Conservation (phyloP, 2,888 invertebrate genomes). For the Drosophila phalerata region DNA sequence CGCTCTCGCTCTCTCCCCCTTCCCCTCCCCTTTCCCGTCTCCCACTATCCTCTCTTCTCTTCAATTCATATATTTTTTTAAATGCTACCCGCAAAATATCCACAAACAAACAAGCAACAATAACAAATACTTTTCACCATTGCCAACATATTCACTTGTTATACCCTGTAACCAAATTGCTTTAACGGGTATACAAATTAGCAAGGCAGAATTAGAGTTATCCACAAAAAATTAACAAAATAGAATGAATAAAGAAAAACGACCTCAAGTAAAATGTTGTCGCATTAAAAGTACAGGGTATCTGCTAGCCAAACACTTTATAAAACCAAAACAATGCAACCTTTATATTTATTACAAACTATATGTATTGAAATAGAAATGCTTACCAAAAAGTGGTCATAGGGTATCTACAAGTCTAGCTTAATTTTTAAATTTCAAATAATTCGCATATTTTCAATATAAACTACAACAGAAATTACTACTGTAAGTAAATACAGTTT, state of each 20-base stretch:
- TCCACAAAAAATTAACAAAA: background rate
- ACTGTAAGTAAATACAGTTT: background rate
- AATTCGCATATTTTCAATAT: background rate
- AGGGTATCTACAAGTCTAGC: background rate
- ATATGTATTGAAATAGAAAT: no score
- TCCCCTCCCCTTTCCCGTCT: background rate
- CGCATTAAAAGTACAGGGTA: background rate
- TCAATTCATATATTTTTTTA: conserved; percentile 7
- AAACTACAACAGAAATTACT: background rate
- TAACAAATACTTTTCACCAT: conserved; percentile 36
- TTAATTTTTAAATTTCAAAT: background rate
- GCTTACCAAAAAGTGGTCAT: no score
- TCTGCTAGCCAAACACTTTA: background rate
- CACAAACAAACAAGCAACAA: conserved; percentile 25
- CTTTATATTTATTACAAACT: background rate
- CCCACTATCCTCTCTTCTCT: background rate
- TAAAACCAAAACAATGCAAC: background rate
- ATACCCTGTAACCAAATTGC: conserved; percentile 1
- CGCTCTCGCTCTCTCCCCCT: background rate
- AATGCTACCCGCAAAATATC: conserved; percentile 29
- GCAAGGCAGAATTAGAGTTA: background rate
- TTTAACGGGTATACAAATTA: background rate
- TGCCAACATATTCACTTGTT: conserved; percentile 36
- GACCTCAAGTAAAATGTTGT: background rate
- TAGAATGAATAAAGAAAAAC: no score